These are phyloP conservation scores for Pleuronectes platessa DNA, from an alignment of 2,113 vertebrate genomes.

Conservation along the genomic window DNA sequence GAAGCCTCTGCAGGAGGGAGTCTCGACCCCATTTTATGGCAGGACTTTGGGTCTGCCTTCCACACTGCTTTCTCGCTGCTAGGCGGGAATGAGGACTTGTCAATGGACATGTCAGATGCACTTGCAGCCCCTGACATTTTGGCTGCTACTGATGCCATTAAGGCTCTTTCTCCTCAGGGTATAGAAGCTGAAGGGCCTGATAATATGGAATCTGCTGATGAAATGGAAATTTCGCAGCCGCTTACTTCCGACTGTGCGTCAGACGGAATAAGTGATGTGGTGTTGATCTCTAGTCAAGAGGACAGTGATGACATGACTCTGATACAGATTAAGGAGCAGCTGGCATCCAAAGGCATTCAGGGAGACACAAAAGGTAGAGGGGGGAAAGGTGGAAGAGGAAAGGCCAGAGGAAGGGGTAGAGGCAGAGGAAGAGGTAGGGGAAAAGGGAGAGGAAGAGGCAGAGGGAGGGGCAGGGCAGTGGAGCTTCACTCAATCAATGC, in stretches of 20 bases:
- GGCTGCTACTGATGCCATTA: constrained; percentile 12
- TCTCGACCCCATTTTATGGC: constrained; percentile 79
- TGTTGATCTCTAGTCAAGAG: constrained; percentile 72
- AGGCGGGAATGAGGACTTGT: constrained; percentile 61
- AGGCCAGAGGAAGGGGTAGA: constrained; percentile 62
- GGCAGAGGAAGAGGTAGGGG: constrained; percentile 49
- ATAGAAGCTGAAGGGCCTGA: constrained; percentile 36
- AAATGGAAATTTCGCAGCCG: constrained; percentile 15
- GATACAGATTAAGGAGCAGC: constrained; percentile 81
- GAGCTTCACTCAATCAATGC: constrained; percentile 64
- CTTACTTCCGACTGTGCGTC: constrained; percentile 3
- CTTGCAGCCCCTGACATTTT: constrained; percentile 42
- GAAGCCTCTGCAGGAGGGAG: constrained; percentile 77
- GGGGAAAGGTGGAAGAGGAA: constrained; percentile 49
- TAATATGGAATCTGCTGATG: constrained; percentile 14
- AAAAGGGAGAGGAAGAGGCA: constrained; percentile 65
- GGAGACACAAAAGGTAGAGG: constrained; percentile 53
- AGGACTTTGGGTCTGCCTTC: constrained; percentile 79
- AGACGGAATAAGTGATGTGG: constrained; percentile 22
- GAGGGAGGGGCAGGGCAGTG: constrained; percentile 52
- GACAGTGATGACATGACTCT: constrained; percentile 86
- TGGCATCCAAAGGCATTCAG: constrained; percentile 51
- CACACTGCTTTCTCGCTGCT: constrained; percentile 76
- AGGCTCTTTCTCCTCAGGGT: constrained; percentile 3
- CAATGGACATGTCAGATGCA: constrained; percentile 53